Evolutionary conservation across 2,797 vertebrate species (phyloP), one percentile per base, ranked within the genome.

Genomic region (Enteromius viviparus): DNA sequence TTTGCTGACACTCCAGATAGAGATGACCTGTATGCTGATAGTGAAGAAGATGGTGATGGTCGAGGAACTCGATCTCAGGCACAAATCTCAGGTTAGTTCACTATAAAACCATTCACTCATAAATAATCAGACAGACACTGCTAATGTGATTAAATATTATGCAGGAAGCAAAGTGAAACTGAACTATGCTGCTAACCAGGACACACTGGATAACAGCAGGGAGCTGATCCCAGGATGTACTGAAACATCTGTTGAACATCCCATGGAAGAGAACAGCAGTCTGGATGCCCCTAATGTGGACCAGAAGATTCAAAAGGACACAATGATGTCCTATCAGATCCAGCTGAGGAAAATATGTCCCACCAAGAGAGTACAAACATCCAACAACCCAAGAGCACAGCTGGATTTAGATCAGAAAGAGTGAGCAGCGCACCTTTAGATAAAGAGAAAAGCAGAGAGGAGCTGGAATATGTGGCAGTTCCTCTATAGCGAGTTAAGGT

Each of bases 331-430:
- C 40, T 69, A 62, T 85, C 80, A 86, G 85, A 78, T 9, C 53
- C 78, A 68, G 26, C 53, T 23, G 37, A 82, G 51, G 70, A 65
- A 29, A 62, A 49, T 80, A 15, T 79, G 68, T 64, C 40, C 62
- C 76, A 69, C 47, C 34, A 84, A 70, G 64, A 75, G 53, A 58
- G 14, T 70, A 19, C 34, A 45, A 66, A 51, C 37, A 51, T 55
- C n/a, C 26, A 70, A 51, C 26, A 47, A 47, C 55, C 88, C 78
- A 76, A 84, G 76, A 84, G 85, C 88, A 58, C 29, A 60, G 37
- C 80, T 58, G 78, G 90, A 92, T 32, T 8, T 4, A 80, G 88
- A 90, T 51, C 87, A 80, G 91, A 94, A 76, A 80, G 83, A 19
- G 86, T 82, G 34, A 81, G 80, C 29, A 76, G 80, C 47, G 89